Evolutionary conservation across 2,888 invertebrate species (phyloP).

Genomic region (Polyommatus iphigenia): DNA sequence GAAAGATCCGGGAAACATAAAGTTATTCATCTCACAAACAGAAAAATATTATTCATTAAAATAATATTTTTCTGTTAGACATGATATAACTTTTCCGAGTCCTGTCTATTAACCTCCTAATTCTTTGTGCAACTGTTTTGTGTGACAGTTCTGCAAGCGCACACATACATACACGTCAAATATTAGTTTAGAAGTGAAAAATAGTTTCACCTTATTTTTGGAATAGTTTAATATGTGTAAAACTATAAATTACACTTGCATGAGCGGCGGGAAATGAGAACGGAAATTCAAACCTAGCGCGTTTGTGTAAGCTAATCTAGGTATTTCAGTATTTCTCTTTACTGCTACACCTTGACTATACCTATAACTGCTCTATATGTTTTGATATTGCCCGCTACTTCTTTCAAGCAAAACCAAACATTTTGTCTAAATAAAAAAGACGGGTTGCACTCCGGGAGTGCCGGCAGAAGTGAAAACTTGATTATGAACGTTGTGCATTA

Average conservation of each 20-base stretch:
- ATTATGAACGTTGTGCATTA: too few species aligned
- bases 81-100: background rate
- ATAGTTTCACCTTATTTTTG: constrained; percentile 32
- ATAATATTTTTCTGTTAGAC: background rate
- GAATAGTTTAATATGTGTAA: constrained; percentile 28
- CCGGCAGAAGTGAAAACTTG: too few species aligned
- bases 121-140: constrained; percentile 31
- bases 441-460: too few species aligned
- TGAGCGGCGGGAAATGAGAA: constrained; percentile 5
- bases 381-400: background rate
- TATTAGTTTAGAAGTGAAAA: constrained; percentile 32
- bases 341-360: background rate
- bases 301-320: constrained; percentile 21
- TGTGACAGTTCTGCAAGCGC: constrained; percentile 32
- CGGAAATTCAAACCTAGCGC: constrained; percentile 17
- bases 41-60: background rate
- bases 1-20: too few species aligned
- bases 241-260: constrained; percentile 24
- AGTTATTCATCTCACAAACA: too few species aligned
- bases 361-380: background rate
- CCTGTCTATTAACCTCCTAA: background rate
- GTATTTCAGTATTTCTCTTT: constrained; percentile 15
- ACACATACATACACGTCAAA: constrained; percentile 33
- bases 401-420: background rate
- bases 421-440: too few species aligned